phyloP scores from a whole-genome alignment of 2,797 vertebrate genomes.

The Oreortyx pictus region DNA sequence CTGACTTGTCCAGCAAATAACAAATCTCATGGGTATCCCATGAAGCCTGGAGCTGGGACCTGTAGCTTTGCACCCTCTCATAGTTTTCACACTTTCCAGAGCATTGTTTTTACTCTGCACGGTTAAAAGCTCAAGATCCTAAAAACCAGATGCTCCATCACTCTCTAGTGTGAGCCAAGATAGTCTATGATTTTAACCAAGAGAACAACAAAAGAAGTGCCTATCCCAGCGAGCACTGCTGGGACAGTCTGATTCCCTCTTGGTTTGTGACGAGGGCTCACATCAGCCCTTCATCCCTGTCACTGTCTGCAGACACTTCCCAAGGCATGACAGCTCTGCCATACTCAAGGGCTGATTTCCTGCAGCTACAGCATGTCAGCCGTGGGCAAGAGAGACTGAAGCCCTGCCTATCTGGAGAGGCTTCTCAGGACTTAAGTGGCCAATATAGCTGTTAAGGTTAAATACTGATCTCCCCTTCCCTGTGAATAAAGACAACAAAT shows the following conservation, averaged over 20 bases:
- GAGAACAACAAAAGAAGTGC: not conserved
- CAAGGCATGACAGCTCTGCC: not conserved
- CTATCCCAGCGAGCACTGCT: not conserved
- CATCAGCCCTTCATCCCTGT: not conserved
- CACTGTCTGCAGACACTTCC: not conserved
- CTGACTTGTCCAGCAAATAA: not conserved
- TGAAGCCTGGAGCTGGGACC: not conserved
- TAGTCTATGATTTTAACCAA: not conserved
- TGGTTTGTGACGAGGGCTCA: not conserved
- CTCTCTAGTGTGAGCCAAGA: not conserved
- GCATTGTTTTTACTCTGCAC: not conserved
- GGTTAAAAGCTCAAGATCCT: not conserved
- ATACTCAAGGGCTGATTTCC: not conserved
- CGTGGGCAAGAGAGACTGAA: not conserved
- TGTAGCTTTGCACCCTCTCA: not conserved
- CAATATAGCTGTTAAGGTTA: not conserved
- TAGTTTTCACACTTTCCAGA: not conserved
- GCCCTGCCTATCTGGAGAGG: not conserved
- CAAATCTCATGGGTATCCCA: not conserved
- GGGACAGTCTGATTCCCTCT: not conserved
- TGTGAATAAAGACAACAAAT: conserved; percentile 75
- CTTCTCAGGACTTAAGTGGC: not conserved
- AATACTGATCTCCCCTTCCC: conserved; percentile 35
- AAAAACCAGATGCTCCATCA: not conserved
- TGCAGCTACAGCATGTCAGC: not conserved